Conservation (phyloP, 2,113 vertebrate genomes). For the Zosterops japonicus region DNA sequence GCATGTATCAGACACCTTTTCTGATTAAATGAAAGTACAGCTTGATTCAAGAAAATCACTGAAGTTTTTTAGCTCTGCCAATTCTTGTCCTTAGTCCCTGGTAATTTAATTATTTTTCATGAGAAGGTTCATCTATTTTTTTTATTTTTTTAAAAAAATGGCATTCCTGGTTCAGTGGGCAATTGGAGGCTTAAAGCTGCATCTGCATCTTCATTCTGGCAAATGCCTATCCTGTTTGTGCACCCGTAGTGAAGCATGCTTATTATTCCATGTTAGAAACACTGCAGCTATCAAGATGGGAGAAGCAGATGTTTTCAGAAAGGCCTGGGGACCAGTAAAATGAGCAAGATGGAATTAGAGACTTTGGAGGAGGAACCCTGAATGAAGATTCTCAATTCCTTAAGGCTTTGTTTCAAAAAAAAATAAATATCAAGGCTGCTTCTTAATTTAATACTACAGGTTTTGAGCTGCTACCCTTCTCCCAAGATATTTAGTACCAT, state of each 20-base stretch:
- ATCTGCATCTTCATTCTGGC: not conserved
- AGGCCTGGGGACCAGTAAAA: slow-evolving; percentile 19
- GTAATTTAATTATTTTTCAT: not conserved
- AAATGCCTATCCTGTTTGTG: not conserved
- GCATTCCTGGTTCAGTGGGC: not conserved
- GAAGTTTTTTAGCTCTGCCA: not conserved
- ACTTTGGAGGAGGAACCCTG: not conserved
- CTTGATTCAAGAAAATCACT: not conserved
- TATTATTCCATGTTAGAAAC: slow-evolving; percentile 17
- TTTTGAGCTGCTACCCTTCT: not conserved
- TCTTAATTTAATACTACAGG: not conserved
- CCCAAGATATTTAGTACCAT: not conserved
- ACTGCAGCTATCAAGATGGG: not conserved
- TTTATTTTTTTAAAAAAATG: not conserved
- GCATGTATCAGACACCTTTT: not conserved
- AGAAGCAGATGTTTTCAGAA: slow-evolving; percentile 44
- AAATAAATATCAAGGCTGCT: not conserved
- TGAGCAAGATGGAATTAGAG: not conserved
- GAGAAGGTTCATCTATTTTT: not conserved
- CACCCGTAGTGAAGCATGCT: not conserved
- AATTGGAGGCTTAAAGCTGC: not conserved
- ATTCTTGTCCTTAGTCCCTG: not conserved
- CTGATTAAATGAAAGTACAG: not conserved
- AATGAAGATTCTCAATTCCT: not conserved
- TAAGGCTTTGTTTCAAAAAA: not conserved